These are phyloP conservation scores for Coregonus sp. DNA, from an alignment of 2,797 vertebrate genomes.

Conservation along the genomic window DNA sequence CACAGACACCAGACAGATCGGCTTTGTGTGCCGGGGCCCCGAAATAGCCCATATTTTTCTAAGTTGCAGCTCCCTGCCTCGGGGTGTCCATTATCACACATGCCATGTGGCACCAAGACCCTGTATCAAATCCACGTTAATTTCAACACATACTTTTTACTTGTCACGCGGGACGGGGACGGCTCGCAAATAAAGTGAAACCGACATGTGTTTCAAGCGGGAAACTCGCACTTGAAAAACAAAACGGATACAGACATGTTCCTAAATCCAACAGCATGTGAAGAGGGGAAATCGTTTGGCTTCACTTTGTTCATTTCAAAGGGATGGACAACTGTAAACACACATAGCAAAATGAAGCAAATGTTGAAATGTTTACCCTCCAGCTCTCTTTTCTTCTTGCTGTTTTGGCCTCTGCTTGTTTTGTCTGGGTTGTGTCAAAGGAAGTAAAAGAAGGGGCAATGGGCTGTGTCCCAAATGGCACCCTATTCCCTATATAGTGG, in stretches of 20 bases:
- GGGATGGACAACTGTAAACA: conserved; percentile 35
- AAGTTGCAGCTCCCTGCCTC: not conserved
- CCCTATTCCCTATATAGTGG: not conserved
- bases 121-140: not conserved
- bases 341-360: conserved; percentile 1
- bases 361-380: conserved; percentile 26
- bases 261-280: conserved; percentile 34
- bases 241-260: conserved; percentile 33
- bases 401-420: not conserved
- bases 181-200: conserved; percentile 13
- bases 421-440: conserved; percentile 8
- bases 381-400: conserved; percentile 35
- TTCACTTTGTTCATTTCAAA: conserved; percentile 44
- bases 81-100: not conserved
- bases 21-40: not conserved
- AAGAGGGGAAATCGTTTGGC: conserved; percentile 26
- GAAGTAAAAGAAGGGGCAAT: not conserved
- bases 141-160: conserved; percentile 10
- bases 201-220: not conserved
- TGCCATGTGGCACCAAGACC: not conserved
- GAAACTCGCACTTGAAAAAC: not conserved
- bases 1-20: conserved; percentile 14
- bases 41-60: not conserved
- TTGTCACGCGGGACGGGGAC: not conserved
- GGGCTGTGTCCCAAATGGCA: not conserved